Evolutionary conservation across 2,888 invertebrate species (phyloP), one percentile per base, ranked within the genome.

Genomic region (Calameuta filiformis): DNA sequence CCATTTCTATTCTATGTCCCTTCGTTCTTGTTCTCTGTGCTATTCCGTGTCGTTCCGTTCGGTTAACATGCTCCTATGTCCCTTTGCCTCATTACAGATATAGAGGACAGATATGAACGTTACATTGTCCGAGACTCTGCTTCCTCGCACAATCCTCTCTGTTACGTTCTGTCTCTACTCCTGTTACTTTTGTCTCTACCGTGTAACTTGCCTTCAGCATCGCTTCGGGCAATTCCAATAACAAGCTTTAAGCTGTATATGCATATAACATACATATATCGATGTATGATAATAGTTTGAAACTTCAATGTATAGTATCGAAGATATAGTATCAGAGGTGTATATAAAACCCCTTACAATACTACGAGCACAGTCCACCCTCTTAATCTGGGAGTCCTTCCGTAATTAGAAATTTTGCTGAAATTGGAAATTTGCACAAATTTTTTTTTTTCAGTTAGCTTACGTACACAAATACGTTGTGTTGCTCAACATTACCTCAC

Each of bases 141-240:
- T 56, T 11, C 40, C 68, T 71, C 71, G 71, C 71, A n/a, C 33
- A 31, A 33, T 33, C 71, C 71, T 71, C 71, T 12, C 40, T 37
- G 35, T 77, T 77, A 77, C 79, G 78, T 69, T 69, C 75, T 40
- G 37, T 77, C 74, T 75, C 77, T 75, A 30, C 9, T 33, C 75
- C 31, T 37, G 35, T 73, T 77, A 74, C 69, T 68, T 77, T 34
- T 69, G 68, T 68, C 77, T 77, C 77, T 69, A 37, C 23, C 69
- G 73, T 33, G 31, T 37, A 15, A 71, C 31, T 73, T 73, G 68
- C 68, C 12, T 23, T 31, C 77, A 12, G 77, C 76, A 76, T 75
- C 37, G 56, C 77, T 30, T 31, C 77, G 80, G 79, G 85, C 81
- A 84, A 85, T 84, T 81, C 84, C 82, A 77, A 81, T 84, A 85